Evolutionary conservation across 2,888 invertebrate genomes (phyloP).

Genomic region (Nomada flava): DNA sequence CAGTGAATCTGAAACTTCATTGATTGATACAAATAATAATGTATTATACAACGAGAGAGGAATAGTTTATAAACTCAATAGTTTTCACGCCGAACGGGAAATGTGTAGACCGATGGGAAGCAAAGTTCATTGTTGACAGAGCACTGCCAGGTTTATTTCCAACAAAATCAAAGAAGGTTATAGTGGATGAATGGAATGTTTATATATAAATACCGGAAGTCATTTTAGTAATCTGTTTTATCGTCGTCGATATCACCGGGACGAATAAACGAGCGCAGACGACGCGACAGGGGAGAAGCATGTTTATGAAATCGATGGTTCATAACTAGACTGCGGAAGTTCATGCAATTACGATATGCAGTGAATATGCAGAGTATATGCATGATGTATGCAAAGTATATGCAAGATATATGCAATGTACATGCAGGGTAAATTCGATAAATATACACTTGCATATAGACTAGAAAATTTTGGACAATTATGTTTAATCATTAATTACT

Average conservation of each 20-base stretch:
- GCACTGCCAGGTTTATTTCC: conserved; percentile 25
- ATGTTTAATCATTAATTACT: too few species aligned
- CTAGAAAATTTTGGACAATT: too few species aligned
- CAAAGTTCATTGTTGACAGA: conserved; percentile 17
- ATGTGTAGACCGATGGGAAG: conserved; percentile 3
- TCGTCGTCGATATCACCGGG: not conserved
- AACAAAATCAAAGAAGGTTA: too few species aligned
- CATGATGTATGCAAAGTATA: too few species aligned
- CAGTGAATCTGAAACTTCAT: conserved; percentile 1
- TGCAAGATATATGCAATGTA: too few species aligned
- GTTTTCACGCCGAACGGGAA: conserved; percentile 25
- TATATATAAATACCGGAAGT: not conserved
- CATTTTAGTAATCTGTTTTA: not conserved
- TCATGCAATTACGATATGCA: too few species aligned
- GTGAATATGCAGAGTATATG: too few species aligned
- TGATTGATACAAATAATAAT: conserved; percentile 5
- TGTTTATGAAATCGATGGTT: conserved; percentile 36
- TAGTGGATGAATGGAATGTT: not conserved
- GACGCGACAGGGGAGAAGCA: conserved; percentile 1
- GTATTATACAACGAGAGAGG: too few species aligned
- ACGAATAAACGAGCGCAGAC: not conserved
- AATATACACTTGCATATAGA: too few species aligned
- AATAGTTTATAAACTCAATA: too few species aligned
- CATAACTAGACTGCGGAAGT: too few species aligned
- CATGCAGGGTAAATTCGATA: too few species aligned